Conservation (phyloP, 2,888 invertebrate species). For the Patella depressa region DNA sequence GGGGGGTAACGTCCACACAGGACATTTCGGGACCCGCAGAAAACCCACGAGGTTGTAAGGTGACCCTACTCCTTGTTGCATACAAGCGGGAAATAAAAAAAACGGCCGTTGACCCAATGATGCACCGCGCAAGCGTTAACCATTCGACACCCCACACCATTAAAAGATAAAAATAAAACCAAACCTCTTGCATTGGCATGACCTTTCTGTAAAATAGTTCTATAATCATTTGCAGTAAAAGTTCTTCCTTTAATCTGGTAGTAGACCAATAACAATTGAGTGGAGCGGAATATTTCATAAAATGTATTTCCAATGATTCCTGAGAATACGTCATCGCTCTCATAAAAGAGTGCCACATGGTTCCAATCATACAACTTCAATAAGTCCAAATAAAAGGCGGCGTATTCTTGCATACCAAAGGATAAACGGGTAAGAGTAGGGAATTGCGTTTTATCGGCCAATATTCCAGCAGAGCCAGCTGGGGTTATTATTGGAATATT, state of each 20-base stretch:
- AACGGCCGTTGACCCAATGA: background rate
- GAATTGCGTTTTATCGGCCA: slow-evolving; percentile 30
- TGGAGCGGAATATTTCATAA: slow-evolving; percentile 16
- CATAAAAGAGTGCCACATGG: slow-evolving; percentile 26
- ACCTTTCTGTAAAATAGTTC: slow-evolving; percentile 28
- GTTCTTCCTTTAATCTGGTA: slow-evolving; percentile 34
- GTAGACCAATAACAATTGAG: slow-evolving; percentile 13
- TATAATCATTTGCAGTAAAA: slow-evolving; percentile 14
- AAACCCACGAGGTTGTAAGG: too few species aligned
- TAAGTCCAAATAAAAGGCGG: slow-evolving; percentile 22
- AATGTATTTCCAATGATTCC: slow-evolving; percentile 20
- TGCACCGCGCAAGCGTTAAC: too few species aligned
- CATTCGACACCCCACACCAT: too few species aligned
- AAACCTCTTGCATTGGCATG: slow-evolving; percentile 37
- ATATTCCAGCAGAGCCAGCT: slow-evolving; percentile 14
- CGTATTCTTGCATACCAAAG: slow-evolving; percentile 37
- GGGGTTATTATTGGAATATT: slow-evolving; percentile 26
- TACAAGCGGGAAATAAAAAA: too few species aligned
- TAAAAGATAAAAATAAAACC: background rate
- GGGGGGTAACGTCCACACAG: too few species aligned
- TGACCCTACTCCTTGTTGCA: too few species aligned
- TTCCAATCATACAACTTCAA: slow-evolving; percentile 18
- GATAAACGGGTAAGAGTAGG: slow-evolving; percentile 39
- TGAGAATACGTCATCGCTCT: slow-evolving; percentile 20
- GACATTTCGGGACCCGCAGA: too few species aligned